Base-by-base conservation (phyloP, 2,888 invertebrate species). In the Morpho deidamia region DNA sequence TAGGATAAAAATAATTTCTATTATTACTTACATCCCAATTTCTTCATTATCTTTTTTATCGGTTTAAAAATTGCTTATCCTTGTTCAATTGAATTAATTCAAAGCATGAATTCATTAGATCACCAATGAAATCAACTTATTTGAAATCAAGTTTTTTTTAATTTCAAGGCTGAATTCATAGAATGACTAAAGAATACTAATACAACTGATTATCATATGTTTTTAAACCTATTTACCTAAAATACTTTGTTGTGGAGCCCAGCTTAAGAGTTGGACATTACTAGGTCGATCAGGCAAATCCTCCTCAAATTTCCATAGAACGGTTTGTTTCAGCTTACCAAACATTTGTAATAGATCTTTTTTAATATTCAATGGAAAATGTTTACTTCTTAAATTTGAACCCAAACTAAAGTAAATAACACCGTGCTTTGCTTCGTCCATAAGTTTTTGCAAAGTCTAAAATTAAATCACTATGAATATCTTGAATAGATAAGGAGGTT, bases 381-480 rank as follows among this genome's bases (percentile, higher is more conserved):
- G 64, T n/a, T 73, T 74, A 47, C 81, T 80, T 45, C 77, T 74
- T 23, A 83, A 60, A 41, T 76, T 81, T 0, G 83, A 76, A 1
- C 90, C 90, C 72, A 90, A 67, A 51, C 88, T 89, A 64, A 90
- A 88, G 67, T 78, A 83, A 50, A 90, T 78, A 0, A 85, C 80
- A 0, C 90, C 90, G 39, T 86, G 52, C 38, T 71, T 69, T 0
- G 86, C 71, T 7, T 67, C 63, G 37, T 81, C 78, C 61, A 83
- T 65, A 54, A 78, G 66, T 48, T 67, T 66, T 60, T 81, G 64
- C 4, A 84, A 53, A 50, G 77, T 71, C 77, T 78, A 55, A 8
- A 64, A 55, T 38, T 8, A 14, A 38, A 32, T n/a, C 14, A 39
- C n/a, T 10, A 23, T 23, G 23, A 23, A 23, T 23, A n/a, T n/a